Base-by-base conservation (phyloP, 2,113 vertebrate genomes). In the Ailuropoda melanoleuca region DNA sequence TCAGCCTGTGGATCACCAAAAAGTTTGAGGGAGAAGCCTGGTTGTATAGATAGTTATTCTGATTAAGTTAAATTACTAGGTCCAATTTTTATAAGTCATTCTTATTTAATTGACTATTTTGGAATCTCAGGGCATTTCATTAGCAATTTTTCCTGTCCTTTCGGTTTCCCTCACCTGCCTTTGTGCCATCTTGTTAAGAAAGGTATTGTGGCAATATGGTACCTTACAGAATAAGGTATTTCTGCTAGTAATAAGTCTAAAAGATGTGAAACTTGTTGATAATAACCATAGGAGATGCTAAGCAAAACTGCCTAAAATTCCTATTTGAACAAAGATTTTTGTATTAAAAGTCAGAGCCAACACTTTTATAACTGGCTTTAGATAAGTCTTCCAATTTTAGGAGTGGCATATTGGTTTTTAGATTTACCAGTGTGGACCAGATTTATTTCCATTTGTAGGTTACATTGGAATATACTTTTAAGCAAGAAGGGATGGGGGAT, bases 401-500 rank as follows among this genome's bases (percentile, higher is more conserved):
- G n/a, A 2, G 39, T 18, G 53, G 11, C 43, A 4, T 80, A 9
- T 60, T 95, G 29, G 9, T 53, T 88, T 95, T 89, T 56, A 23
- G 13, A 90, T 95, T 92, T 86, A 74, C 0, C 21, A 48, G 0
- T 62, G 34, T 91, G 12, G 19, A 85, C 53, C 43, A 95, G 15
- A 80, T 68, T 56, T 80, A 93, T 91, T 89, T 97, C 31, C 21
- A 96, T 94, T 17, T 77, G 23, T 37, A 93, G 29, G 12, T 80
- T 70, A 90, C 29, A 8, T 60, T 90, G n/a, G 62, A 90, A 75
- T 90, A 24, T 70, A 75, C 3, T 78, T 94, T 34, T 78, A 93
- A 93, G 58, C 24, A 19, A 82, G 23, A 74, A 89, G 8, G 21
- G 56, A 29, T 92, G 29, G 37, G 43, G 23, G 72, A 12, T 55